Percentiles rank a stretch among this genome's conserved stretches.
These are phyloP conservation scores for Cyclura pinguis DNA, from an alignment of 2,797 vertebrate genomes.

Conservation along the genomic window DNA sequence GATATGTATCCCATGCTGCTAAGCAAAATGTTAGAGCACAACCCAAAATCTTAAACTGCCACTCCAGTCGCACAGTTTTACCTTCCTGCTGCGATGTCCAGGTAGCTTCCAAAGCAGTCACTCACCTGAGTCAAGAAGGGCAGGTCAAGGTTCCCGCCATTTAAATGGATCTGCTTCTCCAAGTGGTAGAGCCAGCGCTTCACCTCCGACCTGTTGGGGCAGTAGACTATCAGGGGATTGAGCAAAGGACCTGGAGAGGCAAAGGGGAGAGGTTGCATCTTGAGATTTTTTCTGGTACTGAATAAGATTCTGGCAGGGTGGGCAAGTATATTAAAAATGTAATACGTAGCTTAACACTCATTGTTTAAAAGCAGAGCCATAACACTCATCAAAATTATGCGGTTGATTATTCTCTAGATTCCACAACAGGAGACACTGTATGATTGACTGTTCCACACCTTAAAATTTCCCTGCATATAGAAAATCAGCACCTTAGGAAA, in stretches of 20 bases:
- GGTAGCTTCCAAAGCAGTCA: background rate
- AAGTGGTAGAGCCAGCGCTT: slow-evolving; percentile 91
- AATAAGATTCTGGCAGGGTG: background rate
- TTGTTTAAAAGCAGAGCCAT: background rate
- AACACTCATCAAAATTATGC: background rate
- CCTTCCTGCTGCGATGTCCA: background rate
- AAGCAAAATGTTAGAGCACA: too few species aligned
- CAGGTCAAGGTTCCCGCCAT: slow-evolving; percentile 78
- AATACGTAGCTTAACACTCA: background rate
- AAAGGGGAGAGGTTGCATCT: background rate
- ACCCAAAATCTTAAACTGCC: background rate
- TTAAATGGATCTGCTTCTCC: slow-evolving; percentile 90
- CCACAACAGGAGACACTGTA: background rate
- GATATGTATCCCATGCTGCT: too few species aligned
- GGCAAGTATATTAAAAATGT: background rate
- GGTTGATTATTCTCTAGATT: background rate
- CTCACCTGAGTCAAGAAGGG: slow-evolving; percentile 75
- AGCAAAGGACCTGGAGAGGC: slow-evolving; percentile 87
- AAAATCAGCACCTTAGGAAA: background rate
- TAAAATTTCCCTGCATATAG: background rate
- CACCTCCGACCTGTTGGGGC: slow-evolving; percentile 86
- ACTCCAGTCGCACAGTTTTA: background rate
- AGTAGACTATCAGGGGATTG: slow-evolving; percentile 92
- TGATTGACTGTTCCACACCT: too few species aligned
- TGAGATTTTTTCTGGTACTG: background rate